Percentiles rank a stretch among this genome's conserved stretches.
phyloP scores from a whole-genome alignment of 2,797 vertebrate species.

The Syndactyla subalaris region DNA sequence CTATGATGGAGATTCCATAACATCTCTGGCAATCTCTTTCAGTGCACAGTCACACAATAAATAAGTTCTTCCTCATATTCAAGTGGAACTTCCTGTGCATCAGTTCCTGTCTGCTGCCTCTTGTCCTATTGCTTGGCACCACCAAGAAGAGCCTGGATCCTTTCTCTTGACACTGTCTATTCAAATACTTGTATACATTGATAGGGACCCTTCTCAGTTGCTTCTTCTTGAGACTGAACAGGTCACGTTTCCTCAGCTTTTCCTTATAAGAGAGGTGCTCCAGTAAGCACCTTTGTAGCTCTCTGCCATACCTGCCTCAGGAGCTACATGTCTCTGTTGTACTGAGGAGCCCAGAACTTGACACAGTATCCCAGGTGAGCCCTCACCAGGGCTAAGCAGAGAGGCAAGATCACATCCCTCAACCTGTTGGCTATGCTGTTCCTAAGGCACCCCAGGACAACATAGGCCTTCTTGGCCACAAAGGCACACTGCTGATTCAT shows the following conservation, averaged over 20 bases:
- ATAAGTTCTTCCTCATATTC: background rate
- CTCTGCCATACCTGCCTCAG: background rate
- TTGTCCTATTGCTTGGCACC: background rate
- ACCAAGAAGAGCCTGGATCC: background rate
- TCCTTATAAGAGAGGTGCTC: background rate
- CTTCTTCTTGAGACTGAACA: background rate
- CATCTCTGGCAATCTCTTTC: background rate
- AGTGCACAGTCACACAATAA: background rate
- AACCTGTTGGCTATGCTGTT: background rate
- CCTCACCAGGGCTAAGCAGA: background rate
- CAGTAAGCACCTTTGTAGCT: background rate
- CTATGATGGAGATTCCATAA: accelerated
- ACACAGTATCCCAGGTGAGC: background rate
- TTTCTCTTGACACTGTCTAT: background rate
- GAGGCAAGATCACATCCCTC: background rate
- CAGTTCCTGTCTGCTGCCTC: background rate
- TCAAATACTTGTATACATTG: background rate
- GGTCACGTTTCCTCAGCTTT: accelerated
- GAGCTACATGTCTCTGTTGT: background rate
- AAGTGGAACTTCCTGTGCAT: background rate
- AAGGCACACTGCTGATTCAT: background rate
- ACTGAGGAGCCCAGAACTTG: background rate
- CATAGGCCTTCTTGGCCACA: background rate
- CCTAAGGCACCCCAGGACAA: background rate
- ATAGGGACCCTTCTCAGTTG: background rate